Conservation (phyloP, 2,888 invertebrate species). For the Neocrepidodera transversa region DNA sequence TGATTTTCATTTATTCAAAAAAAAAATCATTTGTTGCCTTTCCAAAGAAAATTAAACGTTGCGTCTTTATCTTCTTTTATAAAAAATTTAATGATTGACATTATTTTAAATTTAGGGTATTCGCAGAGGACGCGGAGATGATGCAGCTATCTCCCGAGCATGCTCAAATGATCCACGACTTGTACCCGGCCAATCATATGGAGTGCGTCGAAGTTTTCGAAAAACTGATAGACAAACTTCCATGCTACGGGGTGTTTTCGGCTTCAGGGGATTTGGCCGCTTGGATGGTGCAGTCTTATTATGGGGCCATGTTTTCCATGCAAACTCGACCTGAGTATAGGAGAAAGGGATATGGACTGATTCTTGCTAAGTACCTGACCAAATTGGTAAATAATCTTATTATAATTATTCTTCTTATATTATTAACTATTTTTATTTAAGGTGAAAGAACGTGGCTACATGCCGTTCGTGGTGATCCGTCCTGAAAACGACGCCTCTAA, state of each 20-base stretch:
- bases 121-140: constrained; percentile 74
- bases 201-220: constrained; percentile 85
- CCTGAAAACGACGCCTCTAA: constrained; percentile 88
- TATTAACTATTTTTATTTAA: constrained; percentile 19
- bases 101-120: constrained; percentile 47
- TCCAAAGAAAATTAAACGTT: too few relatives aligned
- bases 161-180: constrained; percentile 82
- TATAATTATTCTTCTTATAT: not conserved
- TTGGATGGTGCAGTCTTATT: constrained; percentile 92
- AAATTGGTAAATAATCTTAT: constrained; percentile 51
- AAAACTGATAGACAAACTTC: constrained; percentile 77
- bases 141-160: constrained; percentile 78
- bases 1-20: too few relatives aligned
- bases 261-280: constrained; percentile 77
- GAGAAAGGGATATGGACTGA: constrained; percentile 70
- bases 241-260: constrained; percentile 82
- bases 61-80: too few relatives aligned
- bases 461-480: constrained; percentile 85
- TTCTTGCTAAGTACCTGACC: constrained; percentile 70
- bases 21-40: too few relatives aligned
- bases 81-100: too few relatives aligned
- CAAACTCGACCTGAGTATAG: constrained; percentile 69
- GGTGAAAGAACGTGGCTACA: constrained; percentile 66
- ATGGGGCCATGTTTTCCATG: constrained; percentile 93
- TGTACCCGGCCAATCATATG: constrained; percentile 89